Conservation (phyloP, 2,797 vertebrate genomes). For the Epinephelus awoara region DNA sequence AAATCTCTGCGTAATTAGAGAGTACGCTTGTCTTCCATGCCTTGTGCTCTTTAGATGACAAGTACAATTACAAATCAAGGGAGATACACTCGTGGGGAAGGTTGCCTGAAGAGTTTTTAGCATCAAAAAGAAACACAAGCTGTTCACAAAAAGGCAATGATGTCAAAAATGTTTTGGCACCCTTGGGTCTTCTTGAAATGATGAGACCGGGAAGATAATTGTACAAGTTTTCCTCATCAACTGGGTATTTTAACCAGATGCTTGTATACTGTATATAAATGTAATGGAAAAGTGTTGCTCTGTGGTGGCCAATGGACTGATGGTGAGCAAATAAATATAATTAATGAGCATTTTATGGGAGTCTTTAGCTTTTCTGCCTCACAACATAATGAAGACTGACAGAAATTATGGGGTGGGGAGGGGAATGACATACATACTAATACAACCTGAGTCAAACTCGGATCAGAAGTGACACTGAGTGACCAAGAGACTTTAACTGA, state of each 20-base stretch:
- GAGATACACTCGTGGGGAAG: conserved; percentile 56
- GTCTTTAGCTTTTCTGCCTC: not conserved
- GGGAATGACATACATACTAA: not conserved
- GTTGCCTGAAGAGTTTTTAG: conserved; percentile 60
- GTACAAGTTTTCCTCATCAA: conserved; percentile 26
- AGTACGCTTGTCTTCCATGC: conserved; percentile 58
- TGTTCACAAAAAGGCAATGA: conserved; percentile 59
- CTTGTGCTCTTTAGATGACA: conserved; percentile 71
- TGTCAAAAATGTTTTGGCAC: conserved; percentile 58
- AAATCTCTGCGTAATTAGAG: conserved; percentile 76
- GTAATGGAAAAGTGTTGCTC: not conserved
- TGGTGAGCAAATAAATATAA: conserved; percentile 13
- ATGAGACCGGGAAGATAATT: conserved; percentile 44
- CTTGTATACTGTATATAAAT: conserved; percentile 4
- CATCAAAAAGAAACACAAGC: conserved; percentile 52
- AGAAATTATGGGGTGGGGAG: not conserved
- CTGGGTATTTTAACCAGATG: conserved; percentile 1
- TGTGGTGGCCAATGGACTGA: not conserved
- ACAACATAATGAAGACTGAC: conserved; percentile 8
- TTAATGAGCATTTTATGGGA: not conserved
- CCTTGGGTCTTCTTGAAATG: conserved; percentile 58
- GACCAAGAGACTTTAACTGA: not conserved
- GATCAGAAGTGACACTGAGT: not conserved
- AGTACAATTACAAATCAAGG: conserved; percentile 79
- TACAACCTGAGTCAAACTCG: not conserved